Conservation (phyloP, 2,113 vertebrate genomes). For the Otolemur garnettii region DNA sequence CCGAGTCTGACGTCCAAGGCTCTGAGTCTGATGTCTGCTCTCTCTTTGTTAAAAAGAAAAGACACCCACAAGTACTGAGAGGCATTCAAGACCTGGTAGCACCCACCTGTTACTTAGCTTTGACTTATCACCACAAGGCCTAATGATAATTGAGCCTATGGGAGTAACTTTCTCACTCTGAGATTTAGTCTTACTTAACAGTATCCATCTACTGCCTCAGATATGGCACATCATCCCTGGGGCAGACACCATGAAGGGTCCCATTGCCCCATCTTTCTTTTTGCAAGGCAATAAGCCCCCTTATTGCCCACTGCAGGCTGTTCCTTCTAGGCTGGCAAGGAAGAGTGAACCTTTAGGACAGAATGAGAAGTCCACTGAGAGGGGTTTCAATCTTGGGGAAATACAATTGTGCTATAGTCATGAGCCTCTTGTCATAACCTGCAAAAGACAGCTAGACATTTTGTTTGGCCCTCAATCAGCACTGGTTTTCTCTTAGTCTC, state of each 20-base stretch:
- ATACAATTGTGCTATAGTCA: not conserved
- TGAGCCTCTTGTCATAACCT: not conserved
- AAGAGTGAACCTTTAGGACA: not conserved
- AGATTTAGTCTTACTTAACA: not conserved
- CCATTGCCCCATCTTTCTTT: not conserved
- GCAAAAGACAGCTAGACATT: not conserved
- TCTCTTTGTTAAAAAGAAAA: not conserved
- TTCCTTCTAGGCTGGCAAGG: not conserved
- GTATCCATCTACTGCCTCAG: not conserved
- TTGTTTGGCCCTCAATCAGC: not conserved
- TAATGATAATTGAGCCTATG: not conserved
- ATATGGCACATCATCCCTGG: not conserved
- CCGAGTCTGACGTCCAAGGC: not conserved
- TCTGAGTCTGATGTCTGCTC: not conserved
- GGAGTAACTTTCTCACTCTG: not conserved
- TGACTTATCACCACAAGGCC: not conserved
- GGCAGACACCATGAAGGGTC: not conserved
- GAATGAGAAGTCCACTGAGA: not conserved
- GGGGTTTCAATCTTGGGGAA: not conserved
- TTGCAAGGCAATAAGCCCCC: not conserved
- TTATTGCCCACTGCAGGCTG: rapidly evolving
- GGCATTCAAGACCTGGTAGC: not conserved
- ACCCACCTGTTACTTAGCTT: not conserved
- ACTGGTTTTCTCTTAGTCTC: not conserved
- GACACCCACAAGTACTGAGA: not conserved